Base-by-base conservation (phyloP, 2,888 invertebrate genomes). In the Drosophila robusta region DNA sequence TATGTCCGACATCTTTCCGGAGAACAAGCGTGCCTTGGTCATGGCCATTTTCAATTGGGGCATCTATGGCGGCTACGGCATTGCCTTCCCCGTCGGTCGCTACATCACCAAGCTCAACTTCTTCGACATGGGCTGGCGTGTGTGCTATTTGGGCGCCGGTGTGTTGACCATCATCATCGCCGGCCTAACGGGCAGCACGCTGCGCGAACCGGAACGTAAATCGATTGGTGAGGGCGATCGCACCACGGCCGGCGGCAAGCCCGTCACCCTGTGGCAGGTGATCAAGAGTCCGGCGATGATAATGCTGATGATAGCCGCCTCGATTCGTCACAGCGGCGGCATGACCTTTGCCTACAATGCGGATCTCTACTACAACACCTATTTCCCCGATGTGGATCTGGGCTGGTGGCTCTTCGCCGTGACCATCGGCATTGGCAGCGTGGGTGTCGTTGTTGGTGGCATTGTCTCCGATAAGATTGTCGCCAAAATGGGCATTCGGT, bases 11-110 rank as follows among this genome's bases (percentile, higher is more conserved):
- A 94, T 96, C 86, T 96, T 97, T 90, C 95, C 95, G 0, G 96
- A 96, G 90, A 94, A 95, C 70, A 96, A 97, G 88, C 94, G 98
- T 61, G 98, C 97, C 1, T 92, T 98, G 42, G 98, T 98, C 12
- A 95, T 98, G 94, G 97, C 98, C 0, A 95, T 98, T 70, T 98
- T 98, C 93, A 98, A 98, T 92, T 98, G 98, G 98, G 98, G 98
- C 11, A 98, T 98, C 78, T 98, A 98, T 90, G 97, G 98, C 34
- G 98, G 98, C 3, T 98, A 98, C 84, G 98, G 98, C 46, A 95
- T 98, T 74, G 97, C 98, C 0, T 98, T 98, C 90, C 98, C 98
- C 0, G 95, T 98, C 5, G 98, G 98, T 0, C 94, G 97, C 78
- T 97, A 97, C 84, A 94, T 97, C 12, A 96, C 97, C 1, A 93